Conservation (phyloP, 2,888 invertebrate species). For the Stenotaenia linearis region DNA sequence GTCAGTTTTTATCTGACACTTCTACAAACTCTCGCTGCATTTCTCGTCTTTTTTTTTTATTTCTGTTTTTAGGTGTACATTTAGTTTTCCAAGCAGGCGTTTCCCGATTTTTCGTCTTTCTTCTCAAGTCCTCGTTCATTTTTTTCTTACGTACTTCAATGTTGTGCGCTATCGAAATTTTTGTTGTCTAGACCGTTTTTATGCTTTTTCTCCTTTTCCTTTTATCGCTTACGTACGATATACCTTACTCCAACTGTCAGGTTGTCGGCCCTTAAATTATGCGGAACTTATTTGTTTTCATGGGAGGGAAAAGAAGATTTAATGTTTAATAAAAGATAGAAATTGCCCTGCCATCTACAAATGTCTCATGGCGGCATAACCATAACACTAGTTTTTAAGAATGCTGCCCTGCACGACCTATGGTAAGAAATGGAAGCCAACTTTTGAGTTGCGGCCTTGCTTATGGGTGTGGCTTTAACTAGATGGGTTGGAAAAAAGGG, state of each 20-base stretch:
- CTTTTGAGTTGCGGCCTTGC: conserved; percentile 3
- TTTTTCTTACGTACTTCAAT: not conserved
- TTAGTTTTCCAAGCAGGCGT: not conserved
- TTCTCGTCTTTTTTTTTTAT: not conserved
- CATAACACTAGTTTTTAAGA: not conserved
- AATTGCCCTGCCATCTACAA: conserved; percentile 2
- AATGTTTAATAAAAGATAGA: conserved; percentile 20
- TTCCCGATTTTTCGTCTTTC: not conserved
- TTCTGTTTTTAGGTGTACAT: not conserved
- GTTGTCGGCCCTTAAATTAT: not conserved
- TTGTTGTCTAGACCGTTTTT: not conserved
- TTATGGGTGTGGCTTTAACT: conserved; percentile 8
- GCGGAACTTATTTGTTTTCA: conserved; percentile 7
- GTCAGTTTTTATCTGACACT: too few relatives aligned
- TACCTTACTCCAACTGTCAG: conserved; percentile 6
- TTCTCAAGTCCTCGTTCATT: not conserved
- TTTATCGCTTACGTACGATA: not conserved
- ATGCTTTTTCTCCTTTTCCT: not conserved
- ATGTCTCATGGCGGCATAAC: not conserved
- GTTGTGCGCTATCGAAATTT: not conserved
- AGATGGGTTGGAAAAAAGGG: conserved; percentile 1
- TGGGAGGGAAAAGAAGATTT: conserved; percentile 8
- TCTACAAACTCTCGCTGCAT: too few relatives aligned
- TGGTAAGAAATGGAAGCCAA: not conserved
- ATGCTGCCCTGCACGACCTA: not conserved